phyloP scores from a whole-genome alignment of 2,888 invertebrate species.

The Xestoiulus laeticollis region DNA sequence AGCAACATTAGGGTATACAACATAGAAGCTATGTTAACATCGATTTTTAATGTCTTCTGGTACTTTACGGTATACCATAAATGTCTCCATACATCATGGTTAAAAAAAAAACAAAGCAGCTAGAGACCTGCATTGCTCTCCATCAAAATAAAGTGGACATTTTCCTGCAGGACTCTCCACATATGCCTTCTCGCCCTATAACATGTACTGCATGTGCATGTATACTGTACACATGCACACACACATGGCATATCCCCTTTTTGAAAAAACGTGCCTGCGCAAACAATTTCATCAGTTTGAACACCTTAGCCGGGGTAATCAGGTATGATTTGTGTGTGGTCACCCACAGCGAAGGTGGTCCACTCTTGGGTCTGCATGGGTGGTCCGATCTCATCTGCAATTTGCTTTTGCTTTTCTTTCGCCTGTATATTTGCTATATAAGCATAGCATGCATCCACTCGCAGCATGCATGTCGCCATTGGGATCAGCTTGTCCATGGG shows the following conservation, averaged over 20 bases:
- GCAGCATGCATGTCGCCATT: not conserved
- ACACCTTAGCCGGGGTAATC: conserved; percentile 15
- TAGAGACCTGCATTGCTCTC: not conserved
- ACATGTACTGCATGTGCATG: too few relatives aligned
- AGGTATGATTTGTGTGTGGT: conserved; percentile 44
- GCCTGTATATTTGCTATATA: too few relatives aligned
- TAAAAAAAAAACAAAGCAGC: too few relatives aligned
- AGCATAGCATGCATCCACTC: not conserved
- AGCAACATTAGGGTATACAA: too few relatives aligned
- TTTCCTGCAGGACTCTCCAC: too few relatives aligned
- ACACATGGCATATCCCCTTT: not conserved
- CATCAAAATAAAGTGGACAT: not conserved
- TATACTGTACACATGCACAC: too few relatives aligned
- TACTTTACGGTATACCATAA: too few relatives aligned
- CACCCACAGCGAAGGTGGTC: conserved; percentile 42
- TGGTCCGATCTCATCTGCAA: conserved; percentile 40
- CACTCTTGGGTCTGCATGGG: conserved; percentile 8
- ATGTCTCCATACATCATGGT: too few relatives aligned
- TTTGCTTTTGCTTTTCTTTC: not conserved
- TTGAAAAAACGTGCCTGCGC: conserved; percentile 19
- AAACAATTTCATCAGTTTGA: conserved; percentile 46
- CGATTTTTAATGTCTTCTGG: too few relatives aligned
- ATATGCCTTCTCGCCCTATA: too few relatives aligned
- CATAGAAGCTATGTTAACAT: too few relatives aligned
- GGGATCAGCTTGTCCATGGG: not conserved